Evolutionary conservation across 2,888 invertebrate species (phyloP).

Genomic region (Eupelmus urozonus): DNA sequence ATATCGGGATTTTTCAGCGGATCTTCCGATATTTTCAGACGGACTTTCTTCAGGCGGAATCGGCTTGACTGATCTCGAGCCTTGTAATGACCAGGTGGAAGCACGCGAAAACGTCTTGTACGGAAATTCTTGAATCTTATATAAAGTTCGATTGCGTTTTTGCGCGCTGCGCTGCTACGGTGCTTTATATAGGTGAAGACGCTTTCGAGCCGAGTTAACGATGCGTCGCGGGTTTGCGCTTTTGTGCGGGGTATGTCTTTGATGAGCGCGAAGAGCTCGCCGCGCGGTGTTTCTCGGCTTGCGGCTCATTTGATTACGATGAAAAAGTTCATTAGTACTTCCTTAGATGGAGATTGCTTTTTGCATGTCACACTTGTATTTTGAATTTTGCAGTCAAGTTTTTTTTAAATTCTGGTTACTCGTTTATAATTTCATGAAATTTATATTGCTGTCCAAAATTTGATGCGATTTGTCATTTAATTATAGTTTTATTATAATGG

Average conservation of each 20-base stretch:
- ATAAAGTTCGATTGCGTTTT: slow-evolving; percentile 40
- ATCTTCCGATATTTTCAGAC: slow-evolving; percentile 51
- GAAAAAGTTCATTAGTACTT: no score
- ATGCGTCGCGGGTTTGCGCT: slow-evolving; percentile 24
- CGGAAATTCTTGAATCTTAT: slow-evolving; percentile 56
- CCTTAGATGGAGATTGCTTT: no score
- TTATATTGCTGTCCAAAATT: no score
- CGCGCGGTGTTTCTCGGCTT: no score
- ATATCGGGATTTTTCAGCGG: slow-evolving; percentile 60
- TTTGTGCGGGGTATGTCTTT: neutral
- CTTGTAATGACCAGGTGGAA: slow-evolving; percentile 53
- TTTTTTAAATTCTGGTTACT: no score
- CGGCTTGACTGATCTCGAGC: slow-evolving; percentile 44
- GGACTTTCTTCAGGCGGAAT: neutral
- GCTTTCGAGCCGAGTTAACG: slow-evolving; percentile 41
- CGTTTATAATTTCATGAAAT: no score
- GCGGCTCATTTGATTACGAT: slow-evolving; percentile 4
- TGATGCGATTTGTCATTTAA: no score
- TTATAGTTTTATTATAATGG: no score
- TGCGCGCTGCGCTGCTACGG: neutral
- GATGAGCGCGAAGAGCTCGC: slow-evolving; percentile 2
- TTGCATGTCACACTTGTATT: no score
- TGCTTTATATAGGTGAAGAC: slow-evolving; percentile 2
- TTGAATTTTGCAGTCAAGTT: no score
- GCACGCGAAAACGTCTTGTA: slow-evolving; percentile 54